phyloP scores from a whole-genome alignment of 2,797 vertebrate species.

The Phyllotis vaccarum region DNA sequence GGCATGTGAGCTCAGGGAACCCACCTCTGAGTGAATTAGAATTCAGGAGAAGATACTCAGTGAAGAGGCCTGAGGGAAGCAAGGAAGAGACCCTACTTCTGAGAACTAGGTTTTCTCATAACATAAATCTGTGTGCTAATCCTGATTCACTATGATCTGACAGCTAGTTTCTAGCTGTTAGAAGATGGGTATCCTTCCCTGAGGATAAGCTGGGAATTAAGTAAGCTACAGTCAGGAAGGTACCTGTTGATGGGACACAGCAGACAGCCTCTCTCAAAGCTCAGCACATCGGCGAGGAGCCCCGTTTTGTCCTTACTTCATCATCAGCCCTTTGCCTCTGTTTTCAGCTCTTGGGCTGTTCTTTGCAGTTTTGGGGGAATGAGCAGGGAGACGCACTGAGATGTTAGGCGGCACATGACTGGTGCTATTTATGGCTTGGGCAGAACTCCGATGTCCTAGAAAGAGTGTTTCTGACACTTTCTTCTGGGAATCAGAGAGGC shows the following conservation, averaged over 20 bases:
- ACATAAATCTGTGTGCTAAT: background rate
- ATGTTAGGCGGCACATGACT: background rate
- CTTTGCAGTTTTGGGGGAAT: background rate
- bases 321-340: background rate
- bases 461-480: constrained; percentile 61
- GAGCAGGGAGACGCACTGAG: background rate
- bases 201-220: background rate
- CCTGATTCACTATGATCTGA: background rate
- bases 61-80: background rate
- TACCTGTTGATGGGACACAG: background rate
- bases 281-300: no score
- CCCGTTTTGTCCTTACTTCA: background rate
- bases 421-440: constrained; percentile 49
- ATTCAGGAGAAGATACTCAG: background rate
- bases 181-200: background rate
- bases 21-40: background rate
- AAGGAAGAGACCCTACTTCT: background rate
- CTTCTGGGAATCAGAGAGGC: constrained; percentile 24
- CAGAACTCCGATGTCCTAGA: constrained; percentile 61
- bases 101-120: background rate
- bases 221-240: background rate
- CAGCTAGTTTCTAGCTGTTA: background rate
- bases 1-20: background rate
- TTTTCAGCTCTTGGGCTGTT: background rate
- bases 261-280: background rate